Evolutionary conservation across 37 sponge, comb jelly and placozoan genomes (phyloP), one percentile per base, ranked within the genome.

Genomic region (Bolinopsis microptera): DNA sequence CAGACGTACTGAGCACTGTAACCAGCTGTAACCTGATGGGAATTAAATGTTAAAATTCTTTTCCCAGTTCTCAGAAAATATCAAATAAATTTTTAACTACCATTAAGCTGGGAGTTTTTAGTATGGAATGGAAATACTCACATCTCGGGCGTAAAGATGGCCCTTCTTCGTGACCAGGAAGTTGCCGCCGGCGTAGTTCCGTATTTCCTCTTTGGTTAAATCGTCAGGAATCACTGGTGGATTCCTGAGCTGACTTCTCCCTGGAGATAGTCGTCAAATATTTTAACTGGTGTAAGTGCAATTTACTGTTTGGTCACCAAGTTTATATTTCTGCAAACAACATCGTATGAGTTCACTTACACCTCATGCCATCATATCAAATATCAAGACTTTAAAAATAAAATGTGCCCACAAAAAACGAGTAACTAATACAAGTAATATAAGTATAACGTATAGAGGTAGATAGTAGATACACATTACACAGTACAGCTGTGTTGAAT

Each of bases 91-190:
- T n/a, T n/a, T n/a, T n/a, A n/a, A n/a, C n/a, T n/a, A n/a, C n/a
- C n/a, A n/a, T n/a, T n/a, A n/a, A n/a, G n/a, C n/a, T n/a, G n/a
- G n/a, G n/a, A n/a, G n/a, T n/a, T 13, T 18, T 13, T 13, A 5
- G 5, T 13, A 5, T 13, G 61, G 13, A 48, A 82, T 31, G 36
- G 38, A 21, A 82, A 82, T 16, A 86, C 90, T 13, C 30, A 86
- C 90, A 39, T 86, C 90, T 41, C 90, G 8, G 41, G 39, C 22
- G 90, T 86, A 86, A 26, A 86, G 90, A 86, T 86, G 90, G 18
- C 90, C 90, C 3, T 16, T 40, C 90, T 86, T 48, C 25, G 90
- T 40, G 24, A 41, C 24, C 30, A 86, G 61, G 90, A 39, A 86
- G 1, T 41, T 86, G 0, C 90, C 90, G n/a, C 61, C 36, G 32